Evolutionary conservation across 1,140 invertebrate species (phyloP).

Genomic region (Protaetia brevitarsis): DNA sequence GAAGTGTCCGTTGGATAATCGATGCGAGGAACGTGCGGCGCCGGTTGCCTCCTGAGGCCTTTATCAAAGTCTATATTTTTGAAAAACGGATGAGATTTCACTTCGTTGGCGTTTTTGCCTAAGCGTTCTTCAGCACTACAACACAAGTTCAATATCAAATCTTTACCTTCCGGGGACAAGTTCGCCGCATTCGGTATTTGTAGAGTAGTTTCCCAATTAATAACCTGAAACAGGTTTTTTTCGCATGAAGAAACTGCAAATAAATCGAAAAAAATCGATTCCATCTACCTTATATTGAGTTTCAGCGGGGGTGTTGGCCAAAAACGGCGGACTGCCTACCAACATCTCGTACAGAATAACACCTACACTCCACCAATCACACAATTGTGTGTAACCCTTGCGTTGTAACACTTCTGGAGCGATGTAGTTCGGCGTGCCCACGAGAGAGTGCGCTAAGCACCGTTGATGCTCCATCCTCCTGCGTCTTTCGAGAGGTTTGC

Average conservation of each 20-base stretch:
- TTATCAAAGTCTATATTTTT: slow-evolving; percentile 84
- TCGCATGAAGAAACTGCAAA: background rate
- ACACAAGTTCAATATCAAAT: slow-evolving; percentile 90
- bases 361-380: slow-evolving; percentile 99
- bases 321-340: slow-evolving; percentile 95
- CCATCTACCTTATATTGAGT: slow-evolving; percentile 89
- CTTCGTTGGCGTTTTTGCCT: slow-evolving; percentile 89
- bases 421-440: slow-evolving; percentile 99
- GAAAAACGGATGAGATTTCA: slow-evolving; percentile 95
- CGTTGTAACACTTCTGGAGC: slow-evolving; percentile 92
- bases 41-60: slow-evolving; percentile 80
- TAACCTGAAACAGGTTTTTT: slow-evolving; percentile 72
- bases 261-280: background rate
- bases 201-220: slow-evolving; percentile 92
- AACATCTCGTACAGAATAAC: slow-evolving; percentile 99
- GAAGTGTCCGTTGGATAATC: slow-evolving; percentile 95
- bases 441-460: slow-evolving; percentile 93
- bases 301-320: slow-evolving; percentile 88
- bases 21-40: slow-evolving; percentile 92
- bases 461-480: slow-evolving; percentile 84
- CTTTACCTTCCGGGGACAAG: slow-evolving; percentile 79
- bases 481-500: slow-evolving; percentile 78
- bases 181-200: slow-evolving; percentile 86
- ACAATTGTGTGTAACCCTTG: slow-evolving; percentile 93
- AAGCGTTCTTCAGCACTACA: slow-evolving; percentile 83